Evolutionary conservation across 2,888 invertebrate genomes (phyloP).

Genomic region (Epinotia bilunana): DNA sequence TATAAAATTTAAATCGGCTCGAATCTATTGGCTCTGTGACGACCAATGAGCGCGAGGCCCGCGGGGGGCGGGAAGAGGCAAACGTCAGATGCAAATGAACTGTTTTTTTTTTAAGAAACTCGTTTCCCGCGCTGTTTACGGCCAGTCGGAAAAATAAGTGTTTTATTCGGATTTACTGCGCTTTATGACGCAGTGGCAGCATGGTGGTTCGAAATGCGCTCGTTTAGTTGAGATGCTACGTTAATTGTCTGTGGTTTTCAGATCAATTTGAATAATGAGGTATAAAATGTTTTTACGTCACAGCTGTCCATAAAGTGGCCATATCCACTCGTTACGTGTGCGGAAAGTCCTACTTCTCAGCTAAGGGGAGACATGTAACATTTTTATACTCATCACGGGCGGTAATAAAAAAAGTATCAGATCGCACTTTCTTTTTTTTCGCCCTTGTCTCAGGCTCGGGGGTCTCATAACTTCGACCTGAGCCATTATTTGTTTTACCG

Average conservation of each 20-base stretch:
- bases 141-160: slow-evolving; percentile 61
- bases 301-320: too few species aligned
- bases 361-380: too few species aligned
- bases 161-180: slow-evolving; percentile 55
- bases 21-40: slow-evolving; percentile 64
- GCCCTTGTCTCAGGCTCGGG: too few species aligned
- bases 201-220: slow-evolving; percentile 34
- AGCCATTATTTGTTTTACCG: too few species aligned
- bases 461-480: too few species aligned
- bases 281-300: background rate
- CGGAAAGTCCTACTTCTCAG: too few species aligned
- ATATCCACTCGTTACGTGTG: too few species aligned
- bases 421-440: too few species aligned
- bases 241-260: slow-evolving; percentile 17
- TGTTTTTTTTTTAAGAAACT: slow-evolving; percentile 67
- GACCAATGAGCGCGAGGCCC: slow-evolving; percentile 66
- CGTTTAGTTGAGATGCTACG: slow-evolving; percentile 7
- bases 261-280: background rate
- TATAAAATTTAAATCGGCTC: slow-evolving; percentile 60
- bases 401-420: too few species aligned
- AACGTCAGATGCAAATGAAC: slow-evolving; percentile 80
- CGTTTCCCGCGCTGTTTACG: slow-evolving; percentile 68
- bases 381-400: too few species aligned
- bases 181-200: too few species aligned
- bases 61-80: slow-evolving; percentile 79